Evolutionary conservation across 2,797 vertebrate genomes (phyloP), one percentile per base, ranked within the genome.

Genomic region (Sandelia bainsii): DNA sequence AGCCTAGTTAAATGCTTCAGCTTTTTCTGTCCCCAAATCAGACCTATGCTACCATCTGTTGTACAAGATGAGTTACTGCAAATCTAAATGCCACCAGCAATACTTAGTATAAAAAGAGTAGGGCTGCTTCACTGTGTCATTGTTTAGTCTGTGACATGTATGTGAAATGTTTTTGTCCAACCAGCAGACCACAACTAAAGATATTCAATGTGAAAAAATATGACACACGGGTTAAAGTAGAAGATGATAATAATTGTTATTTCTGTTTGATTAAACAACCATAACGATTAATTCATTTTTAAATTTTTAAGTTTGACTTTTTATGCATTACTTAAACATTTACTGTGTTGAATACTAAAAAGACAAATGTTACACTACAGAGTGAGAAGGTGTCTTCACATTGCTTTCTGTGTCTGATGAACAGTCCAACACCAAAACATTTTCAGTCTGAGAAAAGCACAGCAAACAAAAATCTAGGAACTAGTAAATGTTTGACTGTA

Each of bases 11-110:
- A 62, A 14, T 66, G 3, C 16, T 54, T 40, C 2, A 1, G 23
- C 14, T 34, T 22, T 42, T 42, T 39, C 2, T 29, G 45, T 5
- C 8, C 29, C 12, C 66, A 78, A 63, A 20, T 34, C 20, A 68
- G 61, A 63, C 7, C 37, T 75, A 40, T 85, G 80, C 90, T 92
- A 88, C 91, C 89, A 89, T 51, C 93, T 94, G 76, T 61, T 85
- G 89, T 8, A n/a, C 23, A 46, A 8, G 20, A 17, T 29, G 2
- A 32, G 69, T 67, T 77, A 86, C 70, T 94, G 69, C 89, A 84
- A 14, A 9, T 66, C 11, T 23, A 29, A 42, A 46, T 12, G 1
- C 11, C 22, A 9, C 29, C 2, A 25, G 32, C 6, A 51, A 27
- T 51, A n/a, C 6, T 63, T 3, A 40, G 6, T 9, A 10, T 13